phyloP scores from a whole-genome alignment of 2,113 vertebrate species.

The Microtus richardsoni region DNA sequence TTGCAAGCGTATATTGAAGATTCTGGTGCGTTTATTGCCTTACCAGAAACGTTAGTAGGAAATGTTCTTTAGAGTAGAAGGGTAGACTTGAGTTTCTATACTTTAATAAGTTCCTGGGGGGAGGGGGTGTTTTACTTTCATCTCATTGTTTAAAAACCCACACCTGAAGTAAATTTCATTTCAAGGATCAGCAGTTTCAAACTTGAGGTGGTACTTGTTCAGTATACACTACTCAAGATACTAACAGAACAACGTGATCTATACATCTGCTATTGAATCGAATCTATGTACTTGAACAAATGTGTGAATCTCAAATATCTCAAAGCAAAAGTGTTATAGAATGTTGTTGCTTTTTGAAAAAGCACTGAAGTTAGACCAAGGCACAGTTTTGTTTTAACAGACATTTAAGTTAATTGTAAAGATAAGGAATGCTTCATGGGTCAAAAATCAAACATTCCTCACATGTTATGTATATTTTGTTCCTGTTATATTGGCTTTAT shows the following conservation, averaged over 20 bases:
- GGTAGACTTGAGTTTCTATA: constrained; percentile 85
- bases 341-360: constrained; percentile 85
- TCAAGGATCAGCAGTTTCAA: constrained; percentile 78
- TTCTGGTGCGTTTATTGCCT: constrained; percentile 89
- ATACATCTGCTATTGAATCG: constrained; percentile 77
- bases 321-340: constrained; percentile 82
- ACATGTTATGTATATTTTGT: constrained; percentile 89
- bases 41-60: constrained; percentile 88
- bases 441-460: constrained; percentile 88
- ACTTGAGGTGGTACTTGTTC: constrained; percentile 82
- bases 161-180: constrained; percentile 81
- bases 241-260: constrained; percentile 66
- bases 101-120: constrained; percentile 84
- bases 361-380: constrained; percentile 84
- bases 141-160: constrained; percentile 83
- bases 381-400: constrained; percentile 84
- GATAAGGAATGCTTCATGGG: constrained; percentile 86
- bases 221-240: constrained; percentile 79
- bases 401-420: constrained; percentile 85
- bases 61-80: constrained; percentile 86
- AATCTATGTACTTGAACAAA: constrained; percentile 82
- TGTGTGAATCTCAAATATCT: constrained; percentile 83
- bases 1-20: constrained; percentile 87
- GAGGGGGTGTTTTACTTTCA: constrained; percentile 85
- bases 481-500: constrained; percentile 90